These are phyloP conservation scores for Danaus chrysippus DNA, from an alignment of 2,888 invertebrate genomes.

Conservation along the genomic window DNA sequence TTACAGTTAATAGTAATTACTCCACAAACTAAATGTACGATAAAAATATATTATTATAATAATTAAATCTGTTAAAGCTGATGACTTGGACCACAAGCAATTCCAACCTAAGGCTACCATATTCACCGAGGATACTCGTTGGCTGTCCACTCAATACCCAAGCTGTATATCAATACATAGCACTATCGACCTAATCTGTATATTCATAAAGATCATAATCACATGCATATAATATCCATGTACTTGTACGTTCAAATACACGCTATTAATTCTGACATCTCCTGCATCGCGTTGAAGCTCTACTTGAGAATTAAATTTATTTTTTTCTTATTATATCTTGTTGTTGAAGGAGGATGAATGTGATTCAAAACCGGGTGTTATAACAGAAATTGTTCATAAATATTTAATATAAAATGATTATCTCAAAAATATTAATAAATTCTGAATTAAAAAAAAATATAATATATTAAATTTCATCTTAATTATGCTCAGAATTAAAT, in stretches of 20 bases:
- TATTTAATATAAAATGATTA: neutral
- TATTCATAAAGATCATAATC: constrained; percentile 8
- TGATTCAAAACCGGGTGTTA: neutral
- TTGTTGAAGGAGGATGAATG: neutral
- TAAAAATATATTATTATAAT: no score
- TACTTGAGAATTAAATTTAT: constrained; percentile 5
- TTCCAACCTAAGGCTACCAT: constrained; percentile 36
- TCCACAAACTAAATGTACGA: no score
- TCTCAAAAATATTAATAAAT: no score
- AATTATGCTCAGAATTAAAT: no score
- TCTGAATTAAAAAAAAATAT: no score
- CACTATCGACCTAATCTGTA: constrained; percentile 17
- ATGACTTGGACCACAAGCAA: constrained; percentile 23
- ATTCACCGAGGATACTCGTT: constrained; percentile 42
- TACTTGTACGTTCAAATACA: constrained; percentile 12
- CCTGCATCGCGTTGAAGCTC: constrained; percentile 13
- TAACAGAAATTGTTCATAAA: neutral
- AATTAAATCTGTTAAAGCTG: constrained; percentile 19
- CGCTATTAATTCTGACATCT: constrained; percentile 22
- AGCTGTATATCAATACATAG: constrained; percentile 13
- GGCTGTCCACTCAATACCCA: constrained; percentile 23
- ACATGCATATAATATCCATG: constrained; percentile 8
- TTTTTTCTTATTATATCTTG: neutral
- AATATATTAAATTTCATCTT: no score
- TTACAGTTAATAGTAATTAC: no score